Conservation (phyloP, 2,113 vertebrate genomes). For the Neotragus moschatus region DNA sequence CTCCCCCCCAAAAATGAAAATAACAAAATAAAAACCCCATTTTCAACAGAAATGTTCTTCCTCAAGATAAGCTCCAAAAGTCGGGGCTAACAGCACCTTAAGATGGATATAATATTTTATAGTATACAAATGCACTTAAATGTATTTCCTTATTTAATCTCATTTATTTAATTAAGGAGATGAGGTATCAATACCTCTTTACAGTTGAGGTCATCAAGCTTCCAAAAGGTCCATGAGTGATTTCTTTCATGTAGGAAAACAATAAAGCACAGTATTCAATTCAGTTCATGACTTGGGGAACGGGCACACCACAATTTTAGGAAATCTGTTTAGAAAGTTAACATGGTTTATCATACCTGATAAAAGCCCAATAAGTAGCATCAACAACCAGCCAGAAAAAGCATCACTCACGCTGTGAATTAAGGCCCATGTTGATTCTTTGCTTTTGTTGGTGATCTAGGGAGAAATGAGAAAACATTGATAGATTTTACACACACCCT, state of each 20-base stretch:
- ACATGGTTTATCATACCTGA: slow-evolving; percentile 84
- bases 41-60: background rate
- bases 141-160: background rate
- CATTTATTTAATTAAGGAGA: background rate
- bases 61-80: background rate
- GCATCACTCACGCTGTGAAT: slow-evolving; percentile 93
- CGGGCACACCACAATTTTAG: background rate
- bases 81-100: background rate
- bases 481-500: background rate
- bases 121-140: background rate
- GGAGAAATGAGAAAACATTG: slow-evolving; percentile 49
- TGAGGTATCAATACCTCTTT: background rate
- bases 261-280: background rate
- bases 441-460: slow-evolving; percentile 94
- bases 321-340: slow-evolving; percentile 30
- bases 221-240: background rate
- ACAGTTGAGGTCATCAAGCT: background rate
- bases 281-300: background rate
- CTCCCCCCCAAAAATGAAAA: background rate
- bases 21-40: background rate
- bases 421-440: slow-evolving; percentile 90
- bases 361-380: slow-evolving; percentile 94
- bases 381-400: slow-evolving; percentile 96
- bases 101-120: background rate
- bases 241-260: slow-evolving; percentile 21